Evolutionary conservation across 2,888 invertebrate genomes (phyloP), one percentile per base, ranked within the genome.

Genomic region (Leistus spinibarbis): DNA sequence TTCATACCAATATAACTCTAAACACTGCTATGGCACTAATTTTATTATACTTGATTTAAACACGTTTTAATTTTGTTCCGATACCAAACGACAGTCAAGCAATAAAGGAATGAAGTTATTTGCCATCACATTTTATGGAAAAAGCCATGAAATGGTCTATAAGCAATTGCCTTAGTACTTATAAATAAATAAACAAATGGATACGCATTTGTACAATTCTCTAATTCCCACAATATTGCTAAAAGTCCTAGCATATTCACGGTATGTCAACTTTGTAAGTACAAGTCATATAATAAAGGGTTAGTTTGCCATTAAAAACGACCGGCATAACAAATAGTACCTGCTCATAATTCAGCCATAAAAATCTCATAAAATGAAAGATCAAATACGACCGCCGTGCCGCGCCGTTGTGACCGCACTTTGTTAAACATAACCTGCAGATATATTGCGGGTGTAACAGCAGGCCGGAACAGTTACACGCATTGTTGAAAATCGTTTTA

Each of bases 361-460:
- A 60, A 60, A 60, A 60, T 20, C 60, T 22, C 60, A 60, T 60
- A 60, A 60, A 60, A 60, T 13, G 60, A 60, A 19, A 40, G 40
- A 40, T 40, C 40, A 40, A 40, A 40, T 40, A 40, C 40, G 40
- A 40, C 40, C 40, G 40, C 40, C 40, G 40, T 40, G n/a, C n/a
- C n/a, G n/a, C n/a, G n/a, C n/a, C n/a, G n/a, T n/a, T n/a, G 7
- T 40, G 40, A 40, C 40, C 40, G 40, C 40, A 40, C 40, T 40
- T 13, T 40, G 40, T 40, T 40, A 40, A 40, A 40, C 40, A 40
- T 40, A 40, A 3, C 40, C 40, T 5, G 40, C 7, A 13, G 13
- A 40, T 40, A 10, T 40, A 40, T 40, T 13, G 13, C 7, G 40
- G 40, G 7, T 40, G 40, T 40, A 40, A 40, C 40, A 40, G 40